Conservation (phyloP, 2,888 invertebrate genomes). For the Leptopilina syphax region DNA sequence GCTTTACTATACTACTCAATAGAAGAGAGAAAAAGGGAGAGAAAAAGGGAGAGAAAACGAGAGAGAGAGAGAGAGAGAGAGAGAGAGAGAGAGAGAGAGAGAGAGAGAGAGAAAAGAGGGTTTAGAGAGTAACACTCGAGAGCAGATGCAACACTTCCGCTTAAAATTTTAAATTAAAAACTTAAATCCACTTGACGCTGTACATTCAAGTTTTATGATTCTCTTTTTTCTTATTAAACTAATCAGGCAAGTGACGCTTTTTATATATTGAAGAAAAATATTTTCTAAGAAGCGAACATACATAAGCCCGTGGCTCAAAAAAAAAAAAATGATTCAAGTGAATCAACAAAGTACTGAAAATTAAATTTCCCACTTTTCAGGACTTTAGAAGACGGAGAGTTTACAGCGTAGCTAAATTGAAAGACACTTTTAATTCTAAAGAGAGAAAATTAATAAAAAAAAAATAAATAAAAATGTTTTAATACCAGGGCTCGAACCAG, state of each 20-base stretch:
- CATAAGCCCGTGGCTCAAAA: background rate
- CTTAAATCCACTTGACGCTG: conserved; percentile 21
- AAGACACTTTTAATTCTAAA: background rate
- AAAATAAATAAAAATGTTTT: background rate
- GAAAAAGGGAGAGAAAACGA: too few relatives aligned
- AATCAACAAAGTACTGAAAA: conserved; percentile 20
- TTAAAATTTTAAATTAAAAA: conserved; percentile 29
- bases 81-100: background rate
- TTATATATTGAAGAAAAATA: background rate
- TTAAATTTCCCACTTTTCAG: background rate
- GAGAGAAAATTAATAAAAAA: too few relatives aligned
- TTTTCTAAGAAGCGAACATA: background rate
- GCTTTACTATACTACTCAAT: background rate
- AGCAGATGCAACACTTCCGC: background rate
- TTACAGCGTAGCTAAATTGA: background rate
- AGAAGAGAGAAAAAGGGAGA: background rate
- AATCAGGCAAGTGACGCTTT: background rate
- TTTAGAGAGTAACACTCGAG: background rate
- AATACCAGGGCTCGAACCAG: too few relatives aligned
- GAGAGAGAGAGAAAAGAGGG: background rate
- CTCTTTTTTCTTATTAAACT: conserved; percentile 19
- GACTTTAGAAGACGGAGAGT: background rate
- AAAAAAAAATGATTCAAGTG: background rate
- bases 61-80: background rate
- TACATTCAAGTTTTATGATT: conserved; percentile 23